Conservation (phyloP, 2,113 vertebrate species). For the Struthio camelus region DNA sequence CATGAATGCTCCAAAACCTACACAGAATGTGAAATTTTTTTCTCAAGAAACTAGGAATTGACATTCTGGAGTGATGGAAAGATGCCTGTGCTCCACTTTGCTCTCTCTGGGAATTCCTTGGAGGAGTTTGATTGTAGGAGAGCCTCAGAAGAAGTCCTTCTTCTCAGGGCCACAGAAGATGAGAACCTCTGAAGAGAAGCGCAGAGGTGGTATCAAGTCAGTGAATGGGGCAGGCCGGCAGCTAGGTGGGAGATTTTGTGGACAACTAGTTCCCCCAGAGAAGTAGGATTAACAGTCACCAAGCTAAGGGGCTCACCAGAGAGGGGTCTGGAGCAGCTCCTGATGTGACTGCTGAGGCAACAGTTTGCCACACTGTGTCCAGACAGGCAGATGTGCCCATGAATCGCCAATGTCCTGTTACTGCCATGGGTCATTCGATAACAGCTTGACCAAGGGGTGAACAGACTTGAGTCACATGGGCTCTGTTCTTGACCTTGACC, state of each 20-base stretch:
- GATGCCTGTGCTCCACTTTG: not conserved
- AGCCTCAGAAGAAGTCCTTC: accelerated
- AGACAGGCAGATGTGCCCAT: not conserved
- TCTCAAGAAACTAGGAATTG: not conserved
- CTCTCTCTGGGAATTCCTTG: not conserved
- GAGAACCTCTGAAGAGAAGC: not conserved
- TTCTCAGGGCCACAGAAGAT: not conserved
- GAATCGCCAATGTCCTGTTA: not conserved
- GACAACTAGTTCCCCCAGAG: not conserved
- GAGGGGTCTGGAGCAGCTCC: not conserved
- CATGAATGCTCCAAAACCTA: not conserved
- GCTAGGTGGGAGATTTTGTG: not conserved
- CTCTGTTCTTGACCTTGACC: not conserved
- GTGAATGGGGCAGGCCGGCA: not conserved
- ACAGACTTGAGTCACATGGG: not conserved
- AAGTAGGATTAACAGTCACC: not conserved
- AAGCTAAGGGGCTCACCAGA: not conserved
- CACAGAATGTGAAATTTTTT: not conserved
- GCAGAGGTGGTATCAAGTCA: not conserved
- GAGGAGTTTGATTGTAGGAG: not conserved
- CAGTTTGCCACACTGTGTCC: not conserved
- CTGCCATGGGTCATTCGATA: not conserved
- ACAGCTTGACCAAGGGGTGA: not conserved
- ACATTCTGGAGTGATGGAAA: not conserved
- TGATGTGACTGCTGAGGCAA: not conserved